A percentile compares a stretch with the other conserved stretches of the same genome.
phyloP scores from a whole-genome alignment of 2,888 invertebrate genomes.

The Branchipolynoe longqiensis region DNA sequence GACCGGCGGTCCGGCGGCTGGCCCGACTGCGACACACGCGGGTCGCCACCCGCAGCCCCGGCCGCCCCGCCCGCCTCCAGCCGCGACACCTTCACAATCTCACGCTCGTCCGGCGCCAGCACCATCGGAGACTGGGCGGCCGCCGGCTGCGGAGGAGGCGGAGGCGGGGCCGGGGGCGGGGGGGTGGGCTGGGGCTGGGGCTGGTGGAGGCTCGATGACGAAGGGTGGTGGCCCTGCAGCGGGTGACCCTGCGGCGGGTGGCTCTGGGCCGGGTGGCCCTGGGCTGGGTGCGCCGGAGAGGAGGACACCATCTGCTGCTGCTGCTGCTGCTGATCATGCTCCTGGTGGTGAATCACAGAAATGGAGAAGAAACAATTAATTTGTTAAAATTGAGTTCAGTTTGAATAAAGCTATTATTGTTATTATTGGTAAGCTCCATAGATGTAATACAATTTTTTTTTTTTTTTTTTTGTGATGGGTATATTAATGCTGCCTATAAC shows the following conservation, averaged over 20 bases:
- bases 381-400: no score
- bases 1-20: conserved; percentile 38
- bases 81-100: conserved; percentile 87
- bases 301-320: conserved; percentile 3
- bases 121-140: conserved; percentile 59
- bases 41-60: conserved; percentile 15
- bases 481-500: no score
- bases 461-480: no score
- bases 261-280: not conserved
- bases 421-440: no score
- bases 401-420: no score
- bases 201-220: not conserved
- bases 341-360: conserved; percentile 6
- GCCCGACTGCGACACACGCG: conserved; percentile 46
- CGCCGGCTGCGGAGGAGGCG: conserved; percentile 14
- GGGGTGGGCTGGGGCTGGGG: not conserved
- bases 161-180: not conserved
- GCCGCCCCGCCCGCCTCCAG: conserved; percentile 62
- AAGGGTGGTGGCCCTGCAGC: not conserved
- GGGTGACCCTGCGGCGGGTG: not conserved
- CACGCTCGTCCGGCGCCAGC: conserved; percentile 86
- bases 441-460: no score
- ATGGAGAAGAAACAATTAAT: no score
- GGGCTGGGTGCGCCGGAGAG: no score
- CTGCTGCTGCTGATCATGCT: conserved; percentile 38